Evolutionary conservation across 2,888 invertebrate species (phyloP).

Genomic region (Stictocephala bisonia): DNA sequence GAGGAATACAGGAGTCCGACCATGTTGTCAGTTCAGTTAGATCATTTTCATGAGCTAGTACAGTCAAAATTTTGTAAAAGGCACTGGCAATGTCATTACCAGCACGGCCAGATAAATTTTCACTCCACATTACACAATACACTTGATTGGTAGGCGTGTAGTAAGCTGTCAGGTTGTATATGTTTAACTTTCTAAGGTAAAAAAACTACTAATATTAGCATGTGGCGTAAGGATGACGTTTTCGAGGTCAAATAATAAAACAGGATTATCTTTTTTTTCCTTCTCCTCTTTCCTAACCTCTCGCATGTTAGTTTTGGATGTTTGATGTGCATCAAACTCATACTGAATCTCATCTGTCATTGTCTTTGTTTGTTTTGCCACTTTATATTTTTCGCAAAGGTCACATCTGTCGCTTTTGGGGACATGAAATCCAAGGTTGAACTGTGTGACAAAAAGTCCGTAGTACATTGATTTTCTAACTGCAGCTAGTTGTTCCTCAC

Average conservation of each 20-base stretch:
- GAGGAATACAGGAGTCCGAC: slow-evolving; percentile 32
- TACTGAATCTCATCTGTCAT: background rate
- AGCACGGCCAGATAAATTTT: slow-evolving; percentile 5
- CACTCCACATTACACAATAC: slow-evolving; percentile 38
- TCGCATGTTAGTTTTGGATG: slow-evolving; percentile 23
- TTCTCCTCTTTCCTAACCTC: slow-evolving; percentile 12
- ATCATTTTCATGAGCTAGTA: slow-evolving; percentile 36
- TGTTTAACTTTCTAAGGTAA: slow-evolving; percentile 37
- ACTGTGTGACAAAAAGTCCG: slow-evolving; percentile 33
- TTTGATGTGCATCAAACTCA: slow-evolving; percentile 1
- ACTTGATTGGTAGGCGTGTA: slow-evolving; percentile 31
- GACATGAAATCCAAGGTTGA: slow-evolving; percentile 28
- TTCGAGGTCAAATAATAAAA: slow-evolving; percentile 40
- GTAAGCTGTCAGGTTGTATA: slow-evolving; percentile 41
- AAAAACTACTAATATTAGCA: slow-evolving; percentile 33
- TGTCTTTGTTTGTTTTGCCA: slow-evolving; percentile 14
- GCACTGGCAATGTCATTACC: slow-evolving; percentile 44
- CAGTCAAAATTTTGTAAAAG: slow-evolving; percentile 26
- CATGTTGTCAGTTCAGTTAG: slow-evolving; percentile 23
- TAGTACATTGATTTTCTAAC: slow-evolving; percentile 33
- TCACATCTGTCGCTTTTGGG: slow-evolving; percentile 38
- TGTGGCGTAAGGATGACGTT: slow-evolving; percentile 36
- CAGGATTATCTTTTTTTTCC: background rate
- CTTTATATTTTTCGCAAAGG: slow-evolving; percentile 31
- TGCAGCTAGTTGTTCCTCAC: slow-evolving; percentile 4